Evolutionary conservation across 2,113 vertebrate species (phyloP), one percentile per base, ranked within the genome.

Genomic region (Triplophysa siluroides): DNA sequence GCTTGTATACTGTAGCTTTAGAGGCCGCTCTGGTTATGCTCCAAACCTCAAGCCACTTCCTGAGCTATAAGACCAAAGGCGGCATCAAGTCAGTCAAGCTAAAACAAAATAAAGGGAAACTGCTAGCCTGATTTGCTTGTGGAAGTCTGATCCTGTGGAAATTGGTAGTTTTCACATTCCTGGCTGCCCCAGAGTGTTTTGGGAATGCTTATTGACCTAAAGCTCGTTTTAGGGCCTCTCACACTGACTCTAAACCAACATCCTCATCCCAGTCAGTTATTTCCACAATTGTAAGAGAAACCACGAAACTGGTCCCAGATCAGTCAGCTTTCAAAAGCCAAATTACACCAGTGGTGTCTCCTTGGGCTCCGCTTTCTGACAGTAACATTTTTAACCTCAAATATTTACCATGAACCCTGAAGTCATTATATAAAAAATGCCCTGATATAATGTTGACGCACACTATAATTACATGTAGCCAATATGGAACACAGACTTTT

Each of bases 161-260:
- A 82, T 74, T 47, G 61, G 76, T 82, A 78, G 75, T 72, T 82
- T 69, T 72, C 19, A 29, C 81, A 82, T 82, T 83, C 81, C 70
- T 83, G 81, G 47, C 69, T 58, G 69, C 47, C 67, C 67, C 50
- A 13, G 38, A 78, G 38, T 47, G 56, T 68, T 60, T 79, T 6
- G 24, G 52, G 43, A 75, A 74, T 62, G 77, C 71, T 75, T 16
- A 81, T 60, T 75, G 72, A 81, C 75, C 50, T 21, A 47, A 23
- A 75, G 71, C 38, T 81, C 23, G 9, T 47, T 65, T 77, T 21
- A 77, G 9, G n/a, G 62, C 26, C 23, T 54, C 24, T 29, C 41
- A 47, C 41, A 18, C 73, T 13, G 58, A 63, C 73, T 47, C 73
- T 26, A 1, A 38, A 63, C 58, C 58, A 0, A n/a, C 11, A 14